phyloP scores from a whole-genome alignment of 2,888 invertebrate species.

The Amorpha juglandis region DNA sequence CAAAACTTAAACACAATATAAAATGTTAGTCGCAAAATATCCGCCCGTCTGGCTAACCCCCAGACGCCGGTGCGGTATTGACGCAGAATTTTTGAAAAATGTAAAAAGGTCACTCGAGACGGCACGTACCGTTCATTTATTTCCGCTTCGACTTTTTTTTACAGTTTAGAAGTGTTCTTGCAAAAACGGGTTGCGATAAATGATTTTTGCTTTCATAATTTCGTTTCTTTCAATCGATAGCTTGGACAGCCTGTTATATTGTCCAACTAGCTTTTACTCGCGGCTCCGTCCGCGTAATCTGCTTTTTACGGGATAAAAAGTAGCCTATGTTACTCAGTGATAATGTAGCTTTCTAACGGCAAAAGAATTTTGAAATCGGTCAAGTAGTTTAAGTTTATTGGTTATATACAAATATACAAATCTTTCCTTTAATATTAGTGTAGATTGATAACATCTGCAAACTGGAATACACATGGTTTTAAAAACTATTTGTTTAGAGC shows the following conservation, averaged over 20 bases:
- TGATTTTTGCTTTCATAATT: constrained; percentile 59
- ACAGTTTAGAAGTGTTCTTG: constrained; percentile 48
- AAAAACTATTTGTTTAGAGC: too few relatives aligned
- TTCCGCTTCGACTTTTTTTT: constrained; percentile 63
- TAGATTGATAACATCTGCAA: too few relatives aligned
- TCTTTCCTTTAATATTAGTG: too few relatives aligned
- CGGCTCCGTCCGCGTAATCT: too few relatives aligned
- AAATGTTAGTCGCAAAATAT: constrained; percentile 25
- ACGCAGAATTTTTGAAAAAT: constrained; percentile 83
- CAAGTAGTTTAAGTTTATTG: too few relatives aligned
- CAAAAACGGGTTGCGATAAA: constrained; percentile 52
- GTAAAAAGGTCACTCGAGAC: constrained; percentile 77
- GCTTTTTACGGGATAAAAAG: too few relatives aligned
- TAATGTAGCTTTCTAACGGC: too few relatives aligned
- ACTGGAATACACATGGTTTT: too few relatives aligned
- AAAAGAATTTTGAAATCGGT: too few relatives aligned
- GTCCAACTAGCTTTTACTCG: too few relatives aligned
- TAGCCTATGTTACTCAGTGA: too few relatives aligned
- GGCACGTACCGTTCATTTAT: constrained; percentile 79
- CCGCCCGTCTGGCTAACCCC: constrained; percentile 49
- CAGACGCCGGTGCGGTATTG: constrained; percentile 61
- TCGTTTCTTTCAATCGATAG: neutral
- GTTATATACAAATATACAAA: too few relatives aligned
- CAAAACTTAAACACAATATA: neutral
- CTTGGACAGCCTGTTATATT: neutral